These are phyloP conservation scores for Valencia hispanica DNA, from an alignment of 2,797 vertebrate genomes.

Conservation along the genomic window DNA sequence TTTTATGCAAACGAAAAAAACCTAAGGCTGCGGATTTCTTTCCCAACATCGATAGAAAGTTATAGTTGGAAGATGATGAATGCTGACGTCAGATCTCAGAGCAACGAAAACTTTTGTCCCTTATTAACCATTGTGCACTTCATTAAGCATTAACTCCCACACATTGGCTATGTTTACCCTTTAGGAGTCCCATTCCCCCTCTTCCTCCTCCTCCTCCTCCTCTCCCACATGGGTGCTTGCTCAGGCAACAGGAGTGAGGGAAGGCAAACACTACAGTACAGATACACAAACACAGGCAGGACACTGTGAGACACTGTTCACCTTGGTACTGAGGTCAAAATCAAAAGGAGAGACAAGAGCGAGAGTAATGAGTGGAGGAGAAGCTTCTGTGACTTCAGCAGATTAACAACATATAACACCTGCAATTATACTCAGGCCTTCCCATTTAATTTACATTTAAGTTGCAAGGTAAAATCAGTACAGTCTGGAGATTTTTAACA, in stretches of 20 bases:
- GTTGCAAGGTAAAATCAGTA: neutral
- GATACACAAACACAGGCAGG: slow-evolving; percentile 38
- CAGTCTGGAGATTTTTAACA: neutral
- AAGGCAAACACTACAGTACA: slow-evolving; percentile 64
- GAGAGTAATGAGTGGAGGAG: slow-evolving; percentile 16
- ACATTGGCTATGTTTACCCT: slow-evolving; percentile 43
- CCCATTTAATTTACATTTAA: neutral
- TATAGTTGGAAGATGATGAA: neutral
- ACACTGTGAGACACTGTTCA: slow-evolving; percentile 60
- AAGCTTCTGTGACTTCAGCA: slow-evolving; percentile 17
- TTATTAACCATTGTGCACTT: slow-evolving; percentile 21
- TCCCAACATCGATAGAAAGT: neutral
- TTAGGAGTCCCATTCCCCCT: slow-evolving; percentile 42
- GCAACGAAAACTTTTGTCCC: neutral
- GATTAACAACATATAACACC: slow-evolving; percentile 13
- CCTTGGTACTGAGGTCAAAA: slow-evolving; percentile 63
- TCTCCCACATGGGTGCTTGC: slow-evolving; percentile 54
- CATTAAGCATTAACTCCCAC: slow-evolving; percentile 30
- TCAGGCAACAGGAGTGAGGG: slow-evolving; percentile 61
- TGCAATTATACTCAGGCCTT: too few relatives aligned
- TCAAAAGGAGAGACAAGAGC: slow-evolving; percentile 13
- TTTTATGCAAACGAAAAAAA: neutral
- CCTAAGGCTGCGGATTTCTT: neutral
- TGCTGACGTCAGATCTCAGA: neutral
- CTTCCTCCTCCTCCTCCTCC: slow-evolving; percentile 43